Evolutionary conservation across 30 jellyfish, hydroid and myxozoan genomes (phyloP).

Genomic region (Pelagia noctiluca): DNA sequence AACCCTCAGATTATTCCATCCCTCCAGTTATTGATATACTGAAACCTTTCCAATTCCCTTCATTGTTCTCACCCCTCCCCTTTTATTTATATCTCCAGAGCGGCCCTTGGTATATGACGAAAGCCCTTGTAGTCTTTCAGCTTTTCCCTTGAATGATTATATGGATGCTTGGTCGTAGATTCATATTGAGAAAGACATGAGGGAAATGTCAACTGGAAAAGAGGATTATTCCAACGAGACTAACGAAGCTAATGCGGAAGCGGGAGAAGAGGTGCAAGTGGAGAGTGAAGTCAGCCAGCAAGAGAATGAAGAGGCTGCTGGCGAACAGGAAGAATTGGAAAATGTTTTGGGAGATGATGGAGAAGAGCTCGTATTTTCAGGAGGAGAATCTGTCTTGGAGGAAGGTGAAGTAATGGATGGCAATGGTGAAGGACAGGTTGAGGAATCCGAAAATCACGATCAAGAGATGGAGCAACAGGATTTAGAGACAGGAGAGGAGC

Average conservation of each 20-base stretch:
- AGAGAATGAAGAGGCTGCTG: not conserved
- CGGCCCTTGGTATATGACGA: not conserved
- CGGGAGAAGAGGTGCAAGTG: not conserved
- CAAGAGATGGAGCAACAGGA: constrained; percentile 15
- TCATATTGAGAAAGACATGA: constrained; percentile 58
- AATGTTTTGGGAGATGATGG: not conserved
- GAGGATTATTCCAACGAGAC: too few species aligned
- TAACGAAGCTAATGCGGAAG: not conserved
- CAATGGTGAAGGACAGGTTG: constrained; percentile 45
- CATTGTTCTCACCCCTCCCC: not conserved
- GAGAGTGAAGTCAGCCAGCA: not conserved
- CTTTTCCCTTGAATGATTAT: too few species aligned
- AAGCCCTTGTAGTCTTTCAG: not conserved
- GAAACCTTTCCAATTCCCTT: not conserved
- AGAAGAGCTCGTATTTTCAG: not conserved
- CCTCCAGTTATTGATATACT: not conserved
- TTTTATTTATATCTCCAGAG: too few species aligned
- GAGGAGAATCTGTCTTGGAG: constrained; percentile 10
- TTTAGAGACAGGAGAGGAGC: constrained; percentile 22
- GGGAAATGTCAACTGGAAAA: constrained; percentile 17
- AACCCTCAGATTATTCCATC: not conserved
- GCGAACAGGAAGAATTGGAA: constrained; percentile 3
- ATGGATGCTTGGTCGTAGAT: too few species aligned
- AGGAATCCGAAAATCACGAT: not conserved
- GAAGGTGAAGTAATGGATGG: constrained; percentile 15